These are phyloP conservation scores for Urocynchramus pylzowi DNA, from an alignment of 2,113 vertebrate species.

Conservation along the genomic window DNA sequence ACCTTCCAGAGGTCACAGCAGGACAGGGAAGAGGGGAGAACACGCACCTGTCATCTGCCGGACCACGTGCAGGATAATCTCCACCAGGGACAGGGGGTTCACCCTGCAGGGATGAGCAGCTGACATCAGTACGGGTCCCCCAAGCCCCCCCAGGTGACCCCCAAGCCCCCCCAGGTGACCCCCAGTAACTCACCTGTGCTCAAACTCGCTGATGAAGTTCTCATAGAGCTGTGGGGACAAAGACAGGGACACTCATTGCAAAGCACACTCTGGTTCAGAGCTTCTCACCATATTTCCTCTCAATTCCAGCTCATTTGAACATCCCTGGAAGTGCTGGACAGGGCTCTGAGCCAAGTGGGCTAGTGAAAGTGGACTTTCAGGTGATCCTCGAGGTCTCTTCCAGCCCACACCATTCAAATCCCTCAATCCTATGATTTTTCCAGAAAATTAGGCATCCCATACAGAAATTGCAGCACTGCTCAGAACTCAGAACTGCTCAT, in stretches of 20 bases:
- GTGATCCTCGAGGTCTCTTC: too few relatives aligned
- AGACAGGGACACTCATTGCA: not conserved
- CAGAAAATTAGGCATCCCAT: fast-evolving
- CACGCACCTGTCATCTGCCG: slow-evolving; percentile 89
- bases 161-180: not conserved
- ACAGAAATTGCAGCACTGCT: not conserved
- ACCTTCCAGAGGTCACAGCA: fast-evolving
- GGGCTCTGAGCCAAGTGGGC: not conserved
- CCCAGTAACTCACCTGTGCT: slow-evolving; percentile 86
- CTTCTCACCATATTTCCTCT: fast-evolving
- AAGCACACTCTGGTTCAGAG: fast-evolving
- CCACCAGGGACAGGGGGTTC: slow-evolving; percentile 94
- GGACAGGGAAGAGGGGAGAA: fast-evolving
- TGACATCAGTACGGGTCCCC: not conserved
- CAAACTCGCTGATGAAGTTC: slow-evolving; percentile 96
- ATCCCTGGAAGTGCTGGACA: not conserved
- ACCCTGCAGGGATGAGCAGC: slow-evolving; percentile 78
- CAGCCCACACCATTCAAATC: not conserved
- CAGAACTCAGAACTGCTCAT: not conserved
- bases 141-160: not conserved
- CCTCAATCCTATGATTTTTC: not conserved
- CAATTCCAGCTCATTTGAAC: fast-evolving
- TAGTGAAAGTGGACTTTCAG: too few relatives aligned
- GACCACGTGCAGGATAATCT: slow-evolving; percentile 92
- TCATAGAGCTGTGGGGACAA: slow-evolving; percentile 86